These are phyloP conservation scores for Hirtodrosophila alboralis DNA, from an alignment of 2,888 invertebrate genomes.

Conservation along the genomic window DNA sequence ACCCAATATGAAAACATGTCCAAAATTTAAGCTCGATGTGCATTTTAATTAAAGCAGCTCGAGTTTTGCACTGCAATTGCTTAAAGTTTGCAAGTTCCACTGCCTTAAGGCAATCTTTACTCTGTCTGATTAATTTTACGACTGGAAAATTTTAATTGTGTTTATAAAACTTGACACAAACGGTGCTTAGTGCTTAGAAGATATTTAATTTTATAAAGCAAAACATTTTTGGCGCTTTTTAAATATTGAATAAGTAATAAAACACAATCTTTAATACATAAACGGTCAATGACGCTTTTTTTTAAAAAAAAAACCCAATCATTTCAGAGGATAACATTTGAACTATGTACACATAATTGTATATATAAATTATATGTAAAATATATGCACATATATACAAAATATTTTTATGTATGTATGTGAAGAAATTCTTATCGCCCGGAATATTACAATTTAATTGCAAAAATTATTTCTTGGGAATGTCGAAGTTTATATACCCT, in stretches of 20 bases:
- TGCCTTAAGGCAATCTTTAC: conserved; percentile 7
- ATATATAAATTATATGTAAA: too few relatives aligned
- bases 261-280: neutral
- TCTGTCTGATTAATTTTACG: conserved; percentile 25
- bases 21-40: conserved; percentile 50
- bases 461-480: too few relatives aligned
- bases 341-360: too few relatives aligned
- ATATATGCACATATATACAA: too few relatives aligned
- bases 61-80: conserved; percentile 45
- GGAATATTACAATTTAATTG: too few relatives aligned
- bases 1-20: conserved; percentile 50
- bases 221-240: too few relatives aligned
- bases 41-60: conserved; percentile 68
- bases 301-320: too few relatives aligned
- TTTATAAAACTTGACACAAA: conserved; percentile 10
- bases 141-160: neutral
- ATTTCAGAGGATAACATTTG: too few relatives aligned
- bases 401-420: too few relatives aligned
- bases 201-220: neutral
- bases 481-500: too few relatives aligned
- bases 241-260: neutral
- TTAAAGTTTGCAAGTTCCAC: conserved; percentile 19
- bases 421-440: too few relatives aligned
- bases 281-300: conserved; percentile 1
- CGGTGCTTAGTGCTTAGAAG: neutral